phyloP scores from a whole-genome alignment of 2,113 vertebrate species.

The Arenaria interpres region DNA sequence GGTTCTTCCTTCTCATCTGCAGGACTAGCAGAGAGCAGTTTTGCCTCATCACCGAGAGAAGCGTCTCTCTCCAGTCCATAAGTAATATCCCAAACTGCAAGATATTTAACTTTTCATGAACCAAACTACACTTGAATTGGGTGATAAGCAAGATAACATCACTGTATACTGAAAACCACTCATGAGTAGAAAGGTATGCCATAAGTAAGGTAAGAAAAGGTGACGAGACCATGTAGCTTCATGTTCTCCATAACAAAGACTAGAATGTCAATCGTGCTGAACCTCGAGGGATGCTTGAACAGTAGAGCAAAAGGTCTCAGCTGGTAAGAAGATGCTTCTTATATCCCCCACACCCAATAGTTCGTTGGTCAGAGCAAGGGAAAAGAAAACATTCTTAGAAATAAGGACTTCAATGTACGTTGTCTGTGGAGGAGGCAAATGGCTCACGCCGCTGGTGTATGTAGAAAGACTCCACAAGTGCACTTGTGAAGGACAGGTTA shows the following conservation, averaged over 20 bases:
- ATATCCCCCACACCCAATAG: background rate
- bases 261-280: background rate
- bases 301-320: background rate
- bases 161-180: fast-evolving
- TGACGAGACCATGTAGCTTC: fast-evolving
- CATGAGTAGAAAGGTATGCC: background rate
- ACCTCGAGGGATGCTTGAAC: background rate
- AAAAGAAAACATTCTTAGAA: background rate
- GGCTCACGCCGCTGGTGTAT: background rate
- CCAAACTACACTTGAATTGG: background rate
- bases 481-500: background rate
- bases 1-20: background rate
- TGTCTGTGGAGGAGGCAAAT: background rate
- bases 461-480: background rate
- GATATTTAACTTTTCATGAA: background rate
- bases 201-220: background rate
- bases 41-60: background rate
- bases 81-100: background rate
- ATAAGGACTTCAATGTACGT: background rate
- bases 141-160: background rate
- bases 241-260: background rate
- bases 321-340: background rate
- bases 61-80: background rate
- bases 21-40: background rate
- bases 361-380: background rate